Percentiles rank a stretch among this genome's conserved stretches.
phyloP scores from a whole-genome alignment of 1,140 invertebrate species.

The Drosophila sp. region DNA sequence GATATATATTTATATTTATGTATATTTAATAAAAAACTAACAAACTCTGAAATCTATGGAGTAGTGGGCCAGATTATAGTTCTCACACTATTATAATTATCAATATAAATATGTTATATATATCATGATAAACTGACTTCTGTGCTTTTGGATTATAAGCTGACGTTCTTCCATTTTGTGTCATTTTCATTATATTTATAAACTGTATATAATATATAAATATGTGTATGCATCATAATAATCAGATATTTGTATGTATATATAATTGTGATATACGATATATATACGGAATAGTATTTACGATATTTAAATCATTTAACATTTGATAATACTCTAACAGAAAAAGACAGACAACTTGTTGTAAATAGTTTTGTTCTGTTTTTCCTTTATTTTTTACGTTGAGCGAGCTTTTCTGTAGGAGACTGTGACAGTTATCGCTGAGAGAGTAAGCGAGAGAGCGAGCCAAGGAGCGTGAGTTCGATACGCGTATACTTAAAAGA shows the following conservation, averaged over 20 bases:
- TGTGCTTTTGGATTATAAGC: constrained; percentile 32
- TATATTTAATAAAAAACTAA: constrained; percentile 27
- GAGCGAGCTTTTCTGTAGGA: constrained; percentile 26
- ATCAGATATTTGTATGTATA: constrained; percentile 14
- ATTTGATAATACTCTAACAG: constrained; percentile 18
- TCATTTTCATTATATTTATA: constrained; percentile 8
- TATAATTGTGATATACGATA: constrained; percentile 12
- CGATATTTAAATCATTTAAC: constrained; percentile 34
- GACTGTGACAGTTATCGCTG: constrained; percentile 10
- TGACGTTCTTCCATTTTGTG: constrained; percentile 10
- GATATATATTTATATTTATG: not conserved
- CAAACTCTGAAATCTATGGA: constrained; percentile 36
- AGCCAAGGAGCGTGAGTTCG: constrained; percentile 11
- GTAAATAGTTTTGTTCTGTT: not conserved
- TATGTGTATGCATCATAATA: constrained; percentile 39
- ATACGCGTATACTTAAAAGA: constrained; percentile 2
- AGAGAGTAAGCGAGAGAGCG: not conserved
- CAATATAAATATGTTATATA: constrained; percentile 16
- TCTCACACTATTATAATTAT: constrained; percentile 7
- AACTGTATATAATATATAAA: constrained; percentile 38
- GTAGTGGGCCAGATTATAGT: constrained; percentile 19
- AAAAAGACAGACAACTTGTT: constrained; percentile 37
- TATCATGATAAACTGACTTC: constrained; percentile 18
- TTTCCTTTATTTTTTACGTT: constrained; percentile 14
- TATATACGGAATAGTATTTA: constrained; percentile 12